phyloP scores from a whole-genome alignment of 2,888 invertebrate species.

The Drosophila infuscata region DNA sequence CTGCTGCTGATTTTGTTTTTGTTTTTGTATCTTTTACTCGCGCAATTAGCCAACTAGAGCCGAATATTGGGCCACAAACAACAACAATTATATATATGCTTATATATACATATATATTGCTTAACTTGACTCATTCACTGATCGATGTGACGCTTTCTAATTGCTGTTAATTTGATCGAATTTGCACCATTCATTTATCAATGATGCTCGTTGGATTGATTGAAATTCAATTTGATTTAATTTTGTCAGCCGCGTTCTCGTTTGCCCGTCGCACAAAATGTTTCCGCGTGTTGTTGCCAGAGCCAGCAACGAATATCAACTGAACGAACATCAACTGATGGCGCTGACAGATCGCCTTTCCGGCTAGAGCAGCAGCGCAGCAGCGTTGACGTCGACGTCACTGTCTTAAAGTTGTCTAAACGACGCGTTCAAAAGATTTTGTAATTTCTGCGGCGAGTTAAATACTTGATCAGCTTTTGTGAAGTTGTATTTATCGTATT shows the following conservation, averaged over 20 bases:
- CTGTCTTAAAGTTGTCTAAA: slow-evolving; percentile 64
- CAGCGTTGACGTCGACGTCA: slow-evolving; percentile 2
- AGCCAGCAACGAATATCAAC: slow-evolving; percentile 63
- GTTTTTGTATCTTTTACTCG: slow-evolving; percentile 60
- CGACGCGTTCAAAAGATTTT: slow-evolving; percentile 56
- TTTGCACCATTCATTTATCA: slow-evolving; percentile 27
- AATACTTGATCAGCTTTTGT: slow-evolving; percentile 24
- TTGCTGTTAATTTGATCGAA: slow-evolving; percentile 19
- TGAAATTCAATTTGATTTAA: slow-evolving; percentile 6
- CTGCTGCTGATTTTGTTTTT: slow-evolving; percentile 10
- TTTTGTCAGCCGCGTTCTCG: slow-evolving; percentile 14
- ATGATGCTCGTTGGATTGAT: slow-evolving; percentile 12
- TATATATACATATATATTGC: slow-evolving; percentile 22
- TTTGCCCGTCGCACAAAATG: slow-evolving; percentile 22
- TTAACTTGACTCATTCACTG: slow-evolving; percentile 43
- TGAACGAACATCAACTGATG: slow-evolving; percentile 26
- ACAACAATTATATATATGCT: slow-evolving; percentile 1
- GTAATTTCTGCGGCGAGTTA: slow-evolving; percentile 43
- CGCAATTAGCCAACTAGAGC: slow-evolving; percentile 66
- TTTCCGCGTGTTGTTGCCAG: slow-evolving; percentile 69
- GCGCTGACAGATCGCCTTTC: slow-evolving; percentile 67
- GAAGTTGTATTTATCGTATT: slow-evolving; percentile 5
- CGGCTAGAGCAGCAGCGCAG: slow-evolving; percentile 46
- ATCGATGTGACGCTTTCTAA: slow-evolving; percentile 38
- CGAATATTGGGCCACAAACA: slow-evolving; percentile 51